These are phyloP conservation scores for Drosophila punjabiensis DNA, from an alignment of 1,140 invertebrate species.

Conservation along the genomic window DNA sequence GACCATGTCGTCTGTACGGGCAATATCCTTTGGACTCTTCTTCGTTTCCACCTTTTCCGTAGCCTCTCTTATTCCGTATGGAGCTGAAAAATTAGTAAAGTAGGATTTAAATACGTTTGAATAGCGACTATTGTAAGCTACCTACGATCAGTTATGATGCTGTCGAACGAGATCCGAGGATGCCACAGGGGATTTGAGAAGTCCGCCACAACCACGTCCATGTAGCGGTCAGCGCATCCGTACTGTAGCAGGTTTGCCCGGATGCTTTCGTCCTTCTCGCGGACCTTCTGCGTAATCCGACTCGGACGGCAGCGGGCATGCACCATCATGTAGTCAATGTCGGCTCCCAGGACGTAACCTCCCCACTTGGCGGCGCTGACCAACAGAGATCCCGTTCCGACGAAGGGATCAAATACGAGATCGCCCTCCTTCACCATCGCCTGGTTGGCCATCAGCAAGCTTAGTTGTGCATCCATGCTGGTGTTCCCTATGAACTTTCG, in stretches of 20 bases:
- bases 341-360: conserved; percentile 95
- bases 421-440: conserved; percentile 91
- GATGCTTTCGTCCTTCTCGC: conserved; percentile 94
- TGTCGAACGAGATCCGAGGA: conserved; percentile 90
- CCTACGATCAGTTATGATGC: conserved; percentile 98
- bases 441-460: conserved; percentile 97
- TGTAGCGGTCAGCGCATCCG: conserved; percentile 89
- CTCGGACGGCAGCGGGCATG: conserved; percentile 94
- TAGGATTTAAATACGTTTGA: not conserved
- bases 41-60: conserved; percentile 93
- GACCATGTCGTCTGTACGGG: conserved; percentile 59
- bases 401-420: conserved; percentile 97
- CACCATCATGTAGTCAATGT: conserved; percentile 97
- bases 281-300: conserved; percentile 91
- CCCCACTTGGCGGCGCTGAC: conserved; percentile 96
- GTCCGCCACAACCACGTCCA: conserved; percentile 96
- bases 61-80: conserved; percentile 97
- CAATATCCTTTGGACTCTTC: conserved; percentile 86
- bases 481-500: conserved; percentile 98
- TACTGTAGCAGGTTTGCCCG: conserved; percentile 95
- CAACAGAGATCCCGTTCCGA: conserved; percentile 96
- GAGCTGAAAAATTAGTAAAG: conserved; percentile 88
- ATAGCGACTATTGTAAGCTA: conserved; percentile 51
- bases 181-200: conserved; percentile 94
- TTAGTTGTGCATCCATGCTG: conserved; percentile 97